phyloP scores from a whole-genome alignment of 2,888 invertebrate genomes.

The Chloromyia formosa region DNA sequence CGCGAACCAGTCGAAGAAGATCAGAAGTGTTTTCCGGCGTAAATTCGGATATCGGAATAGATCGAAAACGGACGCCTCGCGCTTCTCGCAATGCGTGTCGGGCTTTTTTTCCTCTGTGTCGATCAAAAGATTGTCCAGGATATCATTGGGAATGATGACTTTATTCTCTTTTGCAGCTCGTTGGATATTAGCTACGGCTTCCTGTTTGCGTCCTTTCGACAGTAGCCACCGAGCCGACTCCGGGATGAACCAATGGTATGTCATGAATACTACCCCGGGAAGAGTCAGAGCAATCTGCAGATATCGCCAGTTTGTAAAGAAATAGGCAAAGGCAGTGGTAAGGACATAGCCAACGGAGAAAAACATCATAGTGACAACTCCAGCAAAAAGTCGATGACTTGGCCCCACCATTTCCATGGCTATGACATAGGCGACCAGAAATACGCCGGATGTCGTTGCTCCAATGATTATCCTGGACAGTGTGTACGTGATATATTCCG shows the following conservation, averaged over 20 bases:
- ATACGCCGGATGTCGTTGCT: slow-evolving; percentile 79
- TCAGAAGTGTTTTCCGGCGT: slow-evolving; percentile 71
- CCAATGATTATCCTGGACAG: slow-evolving; percentile 74
- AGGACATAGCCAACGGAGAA: slow-evolving; percentile 78
- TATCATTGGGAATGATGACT: slow-evolving; percentile 67
- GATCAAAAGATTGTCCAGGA: slow-evolving; percentile 66
- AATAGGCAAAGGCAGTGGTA: slow-evolving; percentile 73
- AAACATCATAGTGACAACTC: slow-evolving; percentile 78
- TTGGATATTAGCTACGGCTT: slow-evolving; percentile 71
- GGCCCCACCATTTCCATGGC: slow-evolving; percentile 81
- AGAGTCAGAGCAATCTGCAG: slow-evolving; percentile 75
- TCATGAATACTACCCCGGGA: slow-evolving; percentile 73
- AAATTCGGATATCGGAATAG: slow-evolving; percentile 72
- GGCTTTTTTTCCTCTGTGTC: slow-evolving; percentile 62
- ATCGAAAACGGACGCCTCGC: slow-evolving; percentile 67
- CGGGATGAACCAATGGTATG: slow-evolving; percentile 80
- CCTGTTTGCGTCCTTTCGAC: slow-evolving; percentile 70
- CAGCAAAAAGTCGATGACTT: slow-evolving; percentile 72
- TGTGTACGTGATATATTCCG: slow-evolving; percentile 74
- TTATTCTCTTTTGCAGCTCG: slow-evolving; percentile 74
- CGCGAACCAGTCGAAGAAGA: slow-evolving; percentile 82
- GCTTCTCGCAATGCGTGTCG: slow-evolving; percentile 55
- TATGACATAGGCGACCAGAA: slow-evolving; percentile 80
- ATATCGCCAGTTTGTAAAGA: slow-evolving; percentile 73
- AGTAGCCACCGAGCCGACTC: slow-evolving; percentile 79